Evolutionary conservation across 2,797 vertebrate species (phyloP).

Genomic region (Siniperca scherzeri): DNA sequence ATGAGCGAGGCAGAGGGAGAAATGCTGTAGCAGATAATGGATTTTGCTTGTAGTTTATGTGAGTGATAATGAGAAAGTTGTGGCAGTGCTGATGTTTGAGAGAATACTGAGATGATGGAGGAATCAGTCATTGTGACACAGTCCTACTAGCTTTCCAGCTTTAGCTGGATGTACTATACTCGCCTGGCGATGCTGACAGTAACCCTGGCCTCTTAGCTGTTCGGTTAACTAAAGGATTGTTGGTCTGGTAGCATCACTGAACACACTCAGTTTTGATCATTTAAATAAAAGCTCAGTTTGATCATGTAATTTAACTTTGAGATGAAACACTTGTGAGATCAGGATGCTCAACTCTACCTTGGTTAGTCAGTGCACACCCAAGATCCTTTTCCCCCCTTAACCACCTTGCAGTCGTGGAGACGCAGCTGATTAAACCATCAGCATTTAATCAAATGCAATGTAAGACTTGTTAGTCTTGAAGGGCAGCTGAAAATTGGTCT

Average conservation of each 20-base stretch:
- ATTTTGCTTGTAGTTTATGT: conserved; percentile 39
- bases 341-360: conserved; percentile 7
- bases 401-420: conserved; percentile 4
- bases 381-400: not conserved
- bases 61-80: conserved; percentile 55
- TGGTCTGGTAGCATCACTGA: conserved; percentile 25
- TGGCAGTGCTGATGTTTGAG: conserved; percentile 42
- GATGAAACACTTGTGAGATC: conserved; percentile 3
- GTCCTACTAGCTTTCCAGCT: conserved; percentile 16
- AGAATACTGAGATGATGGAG: conserved; percentile 45
- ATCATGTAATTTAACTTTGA: conserved; percentile 32
- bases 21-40: conserved; percentile 57
- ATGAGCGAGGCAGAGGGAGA: conserved; percentile 51
- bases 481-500: conserved; percentile 9
- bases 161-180: conserved; percentile 11
- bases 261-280: conserved; percentile 30
- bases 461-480: conserved; percentile 25
- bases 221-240: conserved; percentile 22
- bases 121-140: conserved; percentile 28
- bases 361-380: conserved; percentile 1
- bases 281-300: conserved; percentile 28
- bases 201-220: conserved; percentile 25
- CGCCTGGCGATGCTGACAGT: conserved; percentile 5
- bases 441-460: conserved; percentile 39
- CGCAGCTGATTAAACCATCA: conserved; percentile 24